Percentiles rank a stretch among this genome's conserved stretches.
Conservation (phyloP, 2,113 vertebrate species). For the Eulemur macaco region DNA sequence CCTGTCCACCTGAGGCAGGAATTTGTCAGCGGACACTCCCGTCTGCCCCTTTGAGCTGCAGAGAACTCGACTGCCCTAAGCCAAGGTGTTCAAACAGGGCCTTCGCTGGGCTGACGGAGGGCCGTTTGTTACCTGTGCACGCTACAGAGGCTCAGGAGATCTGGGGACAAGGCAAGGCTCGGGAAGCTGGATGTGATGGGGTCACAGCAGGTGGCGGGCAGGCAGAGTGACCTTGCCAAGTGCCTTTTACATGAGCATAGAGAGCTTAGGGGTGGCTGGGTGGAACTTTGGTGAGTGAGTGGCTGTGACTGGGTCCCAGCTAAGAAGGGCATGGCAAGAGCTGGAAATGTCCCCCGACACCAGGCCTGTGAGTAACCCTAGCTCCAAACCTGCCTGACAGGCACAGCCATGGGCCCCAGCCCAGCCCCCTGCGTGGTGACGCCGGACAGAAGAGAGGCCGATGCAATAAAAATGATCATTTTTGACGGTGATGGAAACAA, state of each 20-base stretch:
- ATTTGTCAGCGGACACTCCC: not conserved
- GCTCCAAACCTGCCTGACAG: not conserved
- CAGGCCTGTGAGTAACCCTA: not conserved
- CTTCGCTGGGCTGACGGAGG: not conserved
- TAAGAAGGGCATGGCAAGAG: not conserved
- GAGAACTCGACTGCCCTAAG: not conserved
- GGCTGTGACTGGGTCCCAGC: not conserved
- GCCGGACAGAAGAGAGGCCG: not conserved
- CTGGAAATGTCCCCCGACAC: not conserved
- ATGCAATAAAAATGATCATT: not conserved
- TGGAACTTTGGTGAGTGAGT: not conserved
- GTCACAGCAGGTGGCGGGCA: not conserved
- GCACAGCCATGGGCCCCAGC: fast-evolving
- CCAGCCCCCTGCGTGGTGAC: not conserved
- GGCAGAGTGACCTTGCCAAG: not conserved
- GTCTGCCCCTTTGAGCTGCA: not conserved
- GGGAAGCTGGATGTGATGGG: not conserved
- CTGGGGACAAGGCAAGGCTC: not conserved
- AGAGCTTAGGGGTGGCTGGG: not conserved
- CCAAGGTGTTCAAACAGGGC: not conserved
- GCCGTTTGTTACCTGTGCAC: not conserved
- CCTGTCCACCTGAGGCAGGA: not conserved
- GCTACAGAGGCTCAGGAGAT: not conserved
- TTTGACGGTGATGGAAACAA: not conserved
- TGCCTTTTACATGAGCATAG: not conserved